A percentile compares a stretch with the other conserved stretches of the same genome.
These are phyloP conservation scores for Sinocyclocheilus maitianheensis DNA, from an alignment of 2,113 vertebrate genomes.

Conservation along the genomic window DNA sequence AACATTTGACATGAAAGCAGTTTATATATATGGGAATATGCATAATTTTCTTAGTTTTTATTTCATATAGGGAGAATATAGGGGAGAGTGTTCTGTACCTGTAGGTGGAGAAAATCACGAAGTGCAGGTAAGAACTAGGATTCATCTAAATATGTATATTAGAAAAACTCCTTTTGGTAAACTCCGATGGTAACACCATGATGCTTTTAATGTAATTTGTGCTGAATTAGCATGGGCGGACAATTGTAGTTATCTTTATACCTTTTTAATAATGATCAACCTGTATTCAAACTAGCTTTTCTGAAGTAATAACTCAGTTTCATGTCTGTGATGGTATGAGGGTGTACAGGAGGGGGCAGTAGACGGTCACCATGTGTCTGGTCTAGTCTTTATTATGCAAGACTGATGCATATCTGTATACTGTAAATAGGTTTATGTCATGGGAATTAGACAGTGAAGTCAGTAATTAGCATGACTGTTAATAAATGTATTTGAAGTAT, in stretches of 20 bases:
- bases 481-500: too few species aligned
- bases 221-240: background rate
- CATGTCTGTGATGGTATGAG: background rate
- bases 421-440: background rate
- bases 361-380: too few species aligned
- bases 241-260: background rate
- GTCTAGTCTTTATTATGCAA: background rate
- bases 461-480: background rate
- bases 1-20: too few species aligned
- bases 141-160: too few species aligned
- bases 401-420: background rate
- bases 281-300: background rate
- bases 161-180: too few species aligned
- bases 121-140: constrained; percentile 78
- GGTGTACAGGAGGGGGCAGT: too few species aligned
- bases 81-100: constrained; percentile 95
- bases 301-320: background rate
- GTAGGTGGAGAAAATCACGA: constrained; percentile 93
- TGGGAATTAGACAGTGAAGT: background rate
- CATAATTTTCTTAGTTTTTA: background rate
- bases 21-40: too few species aligned
- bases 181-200: too few species aligned
- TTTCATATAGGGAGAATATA: constrained; percentile 74
- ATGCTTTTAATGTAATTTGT: too few species aligned
- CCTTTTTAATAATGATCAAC: background rate